phyloP scores from a whole-genome alignment of 2,888 invertebrate genomes.

The Ochropacha duplaris region DNA sequence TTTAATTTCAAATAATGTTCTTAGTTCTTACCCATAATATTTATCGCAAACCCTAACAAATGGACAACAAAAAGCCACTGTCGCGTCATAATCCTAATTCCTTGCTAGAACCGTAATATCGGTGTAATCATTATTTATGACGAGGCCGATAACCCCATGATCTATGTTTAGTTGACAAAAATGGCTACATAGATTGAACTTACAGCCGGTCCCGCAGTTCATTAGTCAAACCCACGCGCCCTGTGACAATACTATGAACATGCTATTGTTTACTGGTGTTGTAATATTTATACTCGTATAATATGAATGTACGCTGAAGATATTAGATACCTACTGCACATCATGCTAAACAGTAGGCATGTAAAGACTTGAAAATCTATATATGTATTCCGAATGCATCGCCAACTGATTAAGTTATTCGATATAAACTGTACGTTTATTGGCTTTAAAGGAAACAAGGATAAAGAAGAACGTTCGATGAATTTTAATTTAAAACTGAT shows the following conservation, averaged over 20 bases:
- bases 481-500: neutral
- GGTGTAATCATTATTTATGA: neutral
- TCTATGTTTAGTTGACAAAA: slow-evolving; percentile 27
- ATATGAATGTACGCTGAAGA: neutral
- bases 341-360: neutral
- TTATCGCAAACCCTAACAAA: neutral
- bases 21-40: neutral
- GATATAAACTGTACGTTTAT: neutral
- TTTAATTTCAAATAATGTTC: neutral
- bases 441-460: neutral
- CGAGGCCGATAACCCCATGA: slow-evolving; percentile 17
- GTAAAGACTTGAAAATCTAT: neutral
- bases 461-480: neutral
- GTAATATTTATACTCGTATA: slow-evolving; percentile 23
- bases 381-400: neutral
- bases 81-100: neutral
- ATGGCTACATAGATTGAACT: slow-evolving; percentile 18
- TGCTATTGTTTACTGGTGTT: slow-evolving; percentile 53
- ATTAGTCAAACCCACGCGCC: slow-evolving; percentile 63
- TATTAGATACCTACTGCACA: neutral
- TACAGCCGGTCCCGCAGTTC: slow-evolving; percentile 30
- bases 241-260: slow-evolving; percentile 46
- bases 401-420: neutral
- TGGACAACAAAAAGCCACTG: neutral
- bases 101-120: neutral